A percentile compares a stretch with the other conserved stretches of the same genome.
Conservation (phyloP, 2,113 vertebrate genomes). For the Ceyx cyanopectus region DNA sequence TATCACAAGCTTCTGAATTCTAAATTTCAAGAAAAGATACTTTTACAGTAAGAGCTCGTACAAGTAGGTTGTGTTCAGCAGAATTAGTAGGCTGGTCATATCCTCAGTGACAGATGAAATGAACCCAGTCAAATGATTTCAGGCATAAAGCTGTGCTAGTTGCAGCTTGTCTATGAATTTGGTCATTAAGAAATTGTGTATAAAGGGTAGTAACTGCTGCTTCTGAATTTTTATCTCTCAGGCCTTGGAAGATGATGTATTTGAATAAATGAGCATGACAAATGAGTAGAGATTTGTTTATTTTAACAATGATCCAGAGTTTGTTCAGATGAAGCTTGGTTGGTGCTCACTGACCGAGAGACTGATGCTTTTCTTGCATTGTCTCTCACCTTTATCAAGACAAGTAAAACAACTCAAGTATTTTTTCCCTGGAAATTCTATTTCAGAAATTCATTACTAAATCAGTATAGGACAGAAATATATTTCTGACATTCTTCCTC, state of each 20-base stretch:
- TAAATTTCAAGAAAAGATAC: background rate
- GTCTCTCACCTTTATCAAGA: background rate
- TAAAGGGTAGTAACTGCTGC: background rate
- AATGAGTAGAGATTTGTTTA: background rate
- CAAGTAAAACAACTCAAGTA: background rate
- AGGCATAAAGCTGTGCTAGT: background rate
- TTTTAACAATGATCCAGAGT: background rate
- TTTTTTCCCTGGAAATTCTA: background rate
- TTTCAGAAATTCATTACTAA: background rate
- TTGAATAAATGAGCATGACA: background rate
- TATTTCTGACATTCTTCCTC: background rate
- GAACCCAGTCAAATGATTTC: background rate
- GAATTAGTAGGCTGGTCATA: constrained; percentile 53
- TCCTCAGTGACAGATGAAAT: constrained; percentile 1
- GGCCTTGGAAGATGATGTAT: background rate
- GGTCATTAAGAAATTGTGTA: background rate
- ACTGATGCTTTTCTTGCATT: background rate
- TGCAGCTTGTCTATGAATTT: background rate
- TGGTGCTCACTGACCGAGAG: background rate
- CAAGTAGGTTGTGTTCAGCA: constrained; percentile 4
- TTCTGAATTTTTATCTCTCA: background rate
- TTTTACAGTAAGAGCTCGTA: background rate
- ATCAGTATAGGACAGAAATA: background rate
- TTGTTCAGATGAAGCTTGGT: background rate
- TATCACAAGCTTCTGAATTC: background rate